Conservation (phyloP, 2,888 invertebrate species). For the Acholoe squamosa region DNA sequence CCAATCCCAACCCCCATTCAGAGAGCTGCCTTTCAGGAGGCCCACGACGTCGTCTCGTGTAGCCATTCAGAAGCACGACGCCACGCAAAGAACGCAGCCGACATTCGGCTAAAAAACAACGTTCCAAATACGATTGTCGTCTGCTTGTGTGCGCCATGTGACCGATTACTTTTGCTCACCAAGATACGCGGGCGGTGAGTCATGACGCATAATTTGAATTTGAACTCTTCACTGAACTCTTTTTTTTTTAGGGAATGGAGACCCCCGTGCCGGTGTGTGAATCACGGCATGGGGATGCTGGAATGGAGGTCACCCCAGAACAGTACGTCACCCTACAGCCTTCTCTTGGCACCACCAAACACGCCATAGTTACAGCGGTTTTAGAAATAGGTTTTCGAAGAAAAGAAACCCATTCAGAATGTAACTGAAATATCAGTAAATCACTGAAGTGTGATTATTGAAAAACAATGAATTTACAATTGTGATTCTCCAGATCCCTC, state of each 20-base stretch:
- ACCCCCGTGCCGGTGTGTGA: slow-evolving; percentile 12
- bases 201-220: slow-evolving; percentile 59
- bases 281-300: neutral
- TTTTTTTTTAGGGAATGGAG: slow-evolving; percentile 4
- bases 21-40: neutral
- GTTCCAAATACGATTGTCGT: slow-evolving; percentile 31
- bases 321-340: too few relatives aligned
- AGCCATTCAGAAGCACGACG: neutral
- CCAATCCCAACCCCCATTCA: neutral
- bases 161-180: slow-evolving; percentile 37
- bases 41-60: neutral
- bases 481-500: too few relatives aligned
- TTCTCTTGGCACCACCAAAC: too few relatives aligned
- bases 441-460: too few relatives aligned
- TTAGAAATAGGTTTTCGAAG: too few relatives aligned
- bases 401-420: too few relatives aligned
- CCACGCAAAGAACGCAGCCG: neutral
- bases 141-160: neutral
- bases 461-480: too few relatives aligned
- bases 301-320: neutral
- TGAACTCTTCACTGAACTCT: slow-evolving; percentile 56
- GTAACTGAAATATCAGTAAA: too few relatives aligned
- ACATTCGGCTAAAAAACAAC: slow-evolving; percentile 30
- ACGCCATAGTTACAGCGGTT: too few relatives aligned
- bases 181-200: slow-evolving; percentile 51